A percentile compares a stretch with the other conserved stretches of the same genome.
Evolutionary conservation across 2,113 vertebrate genomes (phyloP).

Genomic region (Thalassoma bifasciatum): DNA sequence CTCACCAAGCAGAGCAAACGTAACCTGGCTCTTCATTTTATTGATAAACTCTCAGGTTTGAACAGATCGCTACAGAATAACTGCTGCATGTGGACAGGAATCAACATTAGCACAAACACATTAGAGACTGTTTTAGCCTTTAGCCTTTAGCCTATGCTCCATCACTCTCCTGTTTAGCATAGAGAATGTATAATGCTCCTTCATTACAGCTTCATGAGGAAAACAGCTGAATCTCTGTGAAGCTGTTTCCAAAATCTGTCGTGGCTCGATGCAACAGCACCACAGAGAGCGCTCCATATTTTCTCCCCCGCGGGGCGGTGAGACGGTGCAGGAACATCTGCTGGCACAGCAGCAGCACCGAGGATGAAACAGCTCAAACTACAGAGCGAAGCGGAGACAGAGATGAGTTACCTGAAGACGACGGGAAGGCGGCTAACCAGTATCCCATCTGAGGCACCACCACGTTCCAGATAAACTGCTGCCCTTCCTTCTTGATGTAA

Average conservation of each 20-base stretch:
- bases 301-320: neutral
- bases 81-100: no score
- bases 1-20: no score
- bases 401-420: slow-evolving; percentile 79
- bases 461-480: slow-evolving; percentile 88
- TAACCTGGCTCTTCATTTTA: no score
- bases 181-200: neutral
- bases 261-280: neutral
- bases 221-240: neutral
- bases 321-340: neutral
- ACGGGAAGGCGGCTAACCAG: slow-evolving; percentile 92
- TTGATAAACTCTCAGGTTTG: no score
- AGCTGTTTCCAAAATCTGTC: neutral
- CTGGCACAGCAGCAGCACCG: slow-evolving; percentile 3
- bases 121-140: no score
- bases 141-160: no score
- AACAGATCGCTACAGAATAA: no score
- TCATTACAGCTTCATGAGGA: neutral
- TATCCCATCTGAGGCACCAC: slow-evolving; percentile 90
- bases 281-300: neutral
- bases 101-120: no score
- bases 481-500: slow-evolving; percentile 89
- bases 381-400: neutral
- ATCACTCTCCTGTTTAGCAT: no score
- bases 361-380: neutral